These are phyloP conservation scores for Aix galericulata DNA, from an alignment of 2,113 vertebrate species.

Conservation along the genomic window DNA sequence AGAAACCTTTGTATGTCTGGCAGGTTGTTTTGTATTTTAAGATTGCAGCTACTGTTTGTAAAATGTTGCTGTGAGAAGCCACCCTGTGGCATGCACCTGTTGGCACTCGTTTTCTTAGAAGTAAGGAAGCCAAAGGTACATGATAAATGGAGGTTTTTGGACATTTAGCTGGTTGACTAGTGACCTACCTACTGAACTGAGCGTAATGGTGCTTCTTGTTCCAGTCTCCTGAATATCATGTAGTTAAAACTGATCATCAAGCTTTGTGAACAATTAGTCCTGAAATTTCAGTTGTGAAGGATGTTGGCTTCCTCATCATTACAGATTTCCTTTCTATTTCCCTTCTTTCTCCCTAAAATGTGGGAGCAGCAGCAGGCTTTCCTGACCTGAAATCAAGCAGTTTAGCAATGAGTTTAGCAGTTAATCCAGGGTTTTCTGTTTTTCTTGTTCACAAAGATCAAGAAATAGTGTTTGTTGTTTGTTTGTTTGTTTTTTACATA, in stretches of 20 bases:
- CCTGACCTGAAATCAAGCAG: background rate
- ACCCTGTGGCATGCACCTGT: background rate
- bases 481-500: background rate
- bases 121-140: background rate
- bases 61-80: background rate
- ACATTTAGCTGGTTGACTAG: background rate
- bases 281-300: background rate
- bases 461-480: background rate
- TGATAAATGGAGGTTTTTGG: background rate
- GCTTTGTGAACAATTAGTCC: background rate
- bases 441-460: background rate
- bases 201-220: background rate
- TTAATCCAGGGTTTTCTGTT: background rate
- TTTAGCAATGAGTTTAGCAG: background rate
- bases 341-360: accelerated
- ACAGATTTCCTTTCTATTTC: background rate
- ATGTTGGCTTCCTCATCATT: background rate
- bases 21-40: background rate
- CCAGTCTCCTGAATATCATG: background rate
- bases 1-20: background rate
- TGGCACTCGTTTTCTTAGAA: background rate
- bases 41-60: background rate
- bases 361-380: background rate
- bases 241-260: background rate
- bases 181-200: background rate